Percentiles rank a stretch among this genome's conserved stretches.
These are phyloP conservation scores for Himalopsyche anomala DNA, from an alignment of 2,888 invertebrate species.

Conservation along the genomic window DNA sequence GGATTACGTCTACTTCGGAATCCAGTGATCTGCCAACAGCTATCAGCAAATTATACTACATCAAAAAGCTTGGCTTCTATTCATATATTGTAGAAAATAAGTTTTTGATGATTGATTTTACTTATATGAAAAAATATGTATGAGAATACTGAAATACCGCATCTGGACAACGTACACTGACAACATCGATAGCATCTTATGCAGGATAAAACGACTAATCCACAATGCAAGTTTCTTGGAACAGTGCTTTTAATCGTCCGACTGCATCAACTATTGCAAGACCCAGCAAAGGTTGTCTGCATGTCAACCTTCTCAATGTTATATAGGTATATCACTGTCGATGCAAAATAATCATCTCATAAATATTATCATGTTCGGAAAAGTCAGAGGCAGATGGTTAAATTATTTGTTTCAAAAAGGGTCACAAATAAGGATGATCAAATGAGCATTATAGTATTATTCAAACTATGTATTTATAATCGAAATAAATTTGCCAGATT, in stretches of 20 bases:
- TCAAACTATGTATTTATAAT: constrained; percentile 6
- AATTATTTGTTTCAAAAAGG: constrained; percentile 30
- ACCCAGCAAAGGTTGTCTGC: neutral
- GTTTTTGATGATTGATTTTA: constrained; percentile 13
- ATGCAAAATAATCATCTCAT: neutral
- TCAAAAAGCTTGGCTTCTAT: constrained; percentile 18
- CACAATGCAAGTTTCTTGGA: neutral
- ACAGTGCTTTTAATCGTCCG: neutral
- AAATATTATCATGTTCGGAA: neutral
- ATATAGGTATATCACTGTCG: neutral
- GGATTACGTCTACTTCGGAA: constrained; percentile 78
- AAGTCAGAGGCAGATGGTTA: constrained; percentile 4
- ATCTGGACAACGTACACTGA: constrained; percentile 4
- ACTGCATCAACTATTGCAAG: neutral
- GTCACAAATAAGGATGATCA: neutral
- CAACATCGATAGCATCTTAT: neutral
- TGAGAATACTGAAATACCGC: neutral
- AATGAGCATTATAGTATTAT: neutral
- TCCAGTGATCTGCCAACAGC: constrained; percentile 67
- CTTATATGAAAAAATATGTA: constrained; percentile 19
- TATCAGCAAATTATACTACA: neutral
- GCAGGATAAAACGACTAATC: neutral
- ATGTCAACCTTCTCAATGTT: neutral
- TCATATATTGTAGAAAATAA: neutral
- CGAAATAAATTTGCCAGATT: neutral